Evolutionary conservation across 2,797 vertebrate species (phyloP).

Genomic region (Erethizon dorsatum): DNA sequence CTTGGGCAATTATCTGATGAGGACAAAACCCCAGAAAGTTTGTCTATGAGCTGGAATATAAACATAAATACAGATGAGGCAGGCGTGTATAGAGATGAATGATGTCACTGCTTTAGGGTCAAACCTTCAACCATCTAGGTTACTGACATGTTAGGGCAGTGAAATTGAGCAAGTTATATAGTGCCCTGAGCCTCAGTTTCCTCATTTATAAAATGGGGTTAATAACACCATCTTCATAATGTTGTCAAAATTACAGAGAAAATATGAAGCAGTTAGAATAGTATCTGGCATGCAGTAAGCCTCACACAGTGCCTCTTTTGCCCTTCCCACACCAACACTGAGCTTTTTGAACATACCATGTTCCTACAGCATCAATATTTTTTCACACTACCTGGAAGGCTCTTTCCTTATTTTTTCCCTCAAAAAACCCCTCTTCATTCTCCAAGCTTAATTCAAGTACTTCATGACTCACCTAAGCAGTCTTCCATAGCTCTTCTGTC

Average conservation of each 20-base stretch:
- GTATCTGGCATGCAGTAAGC: not conserved
- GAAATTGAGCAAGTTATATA: not conserved
- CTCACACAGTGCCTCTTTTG: not conserved
- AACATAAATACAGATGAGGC: not conserved
- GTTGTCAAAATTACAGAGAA: not conserved
- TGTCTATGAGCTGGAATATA: not conserved
- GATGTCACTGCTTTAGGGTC: not conserved
- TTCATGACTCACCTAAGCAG: not conserved
- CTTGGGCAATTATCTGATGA: constrained; percentile 10
- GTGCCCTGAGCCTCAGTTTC: not conserved
- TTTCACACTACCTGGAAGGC: not conserved
- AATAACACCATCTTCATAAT: not conserved
- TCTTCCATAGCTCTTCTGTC: not conserved
- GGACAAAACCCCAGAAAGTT: not conserved
- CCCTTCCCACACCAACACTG: not conserved
- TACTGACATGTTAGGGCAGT: not conserved
- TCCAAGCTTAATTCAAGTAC: not conserved
- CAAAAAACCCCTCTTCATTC: not conserved
- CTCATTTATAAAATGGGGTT: not conserved
- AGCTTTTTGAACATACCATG: not conserved
- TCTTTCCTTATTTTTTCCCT: not conserved
- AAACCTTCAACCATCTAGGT: not conserved
- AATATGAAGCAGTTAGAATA: not conserved
- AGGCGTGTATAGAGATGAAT: not conserved
- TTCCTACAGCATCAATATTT: not conserved